These are phyloP conservation scores for Teinopalpus imperialis DNA, from an alignment of 2,888 invertebrate species.

Conservation along the genomic window DNA sequence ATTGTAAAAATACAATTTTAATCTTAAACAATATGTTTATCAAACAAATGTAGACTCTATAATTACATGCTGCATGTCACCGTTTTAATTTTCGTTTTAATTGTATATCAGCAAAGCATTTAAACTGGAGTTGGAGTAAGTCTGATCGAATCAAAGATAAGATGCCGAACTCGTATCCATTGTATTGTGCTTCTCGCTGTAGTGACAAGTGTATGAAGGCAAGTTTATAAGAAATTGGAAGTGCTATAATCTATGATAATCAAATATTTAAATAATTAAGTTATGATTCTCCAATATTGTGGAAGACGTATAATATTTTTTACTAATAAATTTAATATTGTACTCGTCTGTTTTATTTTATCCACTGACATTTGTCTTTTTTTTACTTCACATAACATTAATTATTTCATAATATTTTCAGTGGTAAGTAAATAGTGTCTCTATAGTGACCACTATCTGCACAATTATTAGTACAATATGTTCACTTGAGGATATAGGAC, in stretches of 20 bases:
- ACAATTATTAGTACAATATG: too few relatives aligned
- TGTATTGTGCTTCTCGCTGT: slow-evolving; percentile 68
- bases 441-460: too few relatives aligned
- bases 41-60: slow-evolving; percentile 33
- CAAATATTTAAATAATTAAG: slow-evolving; percentile 79
- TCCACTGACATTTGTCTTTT: too few relatives aligned
- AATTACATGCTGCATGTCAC: slow-evolving; percentile 28
- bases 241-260: slow-evolving; percentile 80
- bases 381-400: too few relatives aligned
- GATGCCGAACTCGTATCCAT: slow-evolving; percentile 35
- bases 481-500: too few relatives aligned
- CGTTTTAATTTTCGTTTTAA: slow-evolving; percentile 14
- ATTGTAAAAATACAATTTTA: slow-evolving; percentile 52
- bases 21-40: slow-evolving; percentile 45
- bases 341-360: slow-evolving; percentile 59
- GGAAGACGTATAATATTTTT: slow-evolving; percentile 83
- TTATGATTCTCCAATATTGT: slow-evolving; percentile 81
- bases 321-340: slow-evolving; percentile 83
- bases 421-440: too few relatives aligned
- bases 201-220: slow-evolving; percentile 67
- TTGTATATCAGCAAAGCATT: slow-evolving; percentile 59
- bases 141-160: slow-evolving; percentile 32
- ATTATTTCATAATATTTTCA: too few relatives aligned
- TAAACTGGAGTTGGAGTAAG: slow-evolving; percentile 59
- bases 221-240: slow-evolving; percentile 67